Conservation (phyloP, 2,113 vertebrate species). For the Felis catus region F.catus_Fca126_mat1.0 CM031417.1:3691001-3691500, state of each 20-base stretch:
- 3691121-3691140: background rate
- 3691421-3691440: background rate
- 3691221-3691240: background rate
- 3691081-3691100: background rate
- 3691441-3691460: background rate
- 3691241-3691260: background rate
- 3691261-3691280: background rate
- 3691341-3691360: background rate
- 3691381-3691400: background rate
- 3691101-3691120: slow-evolving; percentile 4
- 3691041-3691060: background rate
- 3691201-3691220: background rate
- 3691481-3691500: background rate
- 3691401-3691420: background rate
- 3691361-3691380: background rate
- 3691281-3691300: background rate
- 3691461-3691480: background rate
- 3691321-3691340: background rate
- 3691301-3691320: background rate
- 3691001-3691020: background rate
- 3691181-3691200: background rate
- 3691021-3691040: background rate
- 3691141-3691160: slow-evolving; percentile 4
- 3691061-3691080: background rate
- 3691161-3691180: background rate